Base-by-base conservation (phyloP, 1,140 invertebrate genomes). In the Philopotamus ludificatus region DNA sequence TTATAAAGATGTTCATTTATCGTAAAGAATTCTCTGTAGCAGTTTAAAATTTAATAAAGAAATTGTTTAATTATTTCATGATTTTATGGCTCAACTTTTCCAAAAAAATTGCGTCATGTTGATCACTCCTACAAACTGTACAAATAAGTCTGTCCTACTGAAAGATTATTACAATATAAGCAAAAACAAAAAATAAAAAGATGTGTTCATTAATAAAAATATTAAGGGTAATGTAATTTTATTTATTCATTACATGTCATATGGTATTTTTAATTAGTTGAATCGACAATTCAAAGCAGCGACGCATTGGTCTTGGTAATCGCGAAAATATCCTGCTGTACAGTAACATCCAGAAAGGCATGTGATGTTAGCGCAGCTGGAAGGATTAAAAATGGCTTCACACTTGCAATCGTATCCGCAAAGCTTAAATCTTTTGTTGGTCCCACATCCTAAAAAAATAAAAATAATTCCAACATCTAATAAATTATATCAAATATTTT, bases 61-160 rank as follows among this genome's bases (percentile, higher is more conserved):
- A n/a, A n/a, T n/a, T n/a, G n/a, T n/a, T n/a, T n/a, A n/a, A n/a
- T n/a, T n/a, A n/a, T n/a, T n/a, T n/a, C n/a, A n/a, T n/a, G n/a
- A n/a, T n/a, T n/a, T n/a, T n/a, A n/a, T n/a, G n/a, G n/a, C n/a
- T n/a, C n/a, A n/a, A n/a, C n/a, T n/a, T n/a, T 60, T 41, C 28
- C 57, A 41, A 1, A 16, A 47, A 8, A 60, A 41, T 15, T 60
- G 57, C 47, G 57, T 42, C 1, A 60, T 47, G 25, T 60, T 60
- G 23, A 42, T 42, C 25, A 39, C 21, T 16, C 57, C 57, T 47
- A 41, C 57, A 1, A 4, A 0, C 26, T 60, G 57, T 18, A 26
- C 2, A 25, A n/a, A n/a, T n/a, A n/a, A n/a, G n/a, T n/a, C n/a
- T n/a, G n/a, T n/a, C n/a, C n/a, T n/a, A n/a, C n/a, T n/a, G n/a